A percentile compares a stretch with the other conserved stretches of the same genome.
Evolutionary conservation across 2,113 vertebrate species (phyloP).

Genomic region (Oncorhynchus masou): DNA sequence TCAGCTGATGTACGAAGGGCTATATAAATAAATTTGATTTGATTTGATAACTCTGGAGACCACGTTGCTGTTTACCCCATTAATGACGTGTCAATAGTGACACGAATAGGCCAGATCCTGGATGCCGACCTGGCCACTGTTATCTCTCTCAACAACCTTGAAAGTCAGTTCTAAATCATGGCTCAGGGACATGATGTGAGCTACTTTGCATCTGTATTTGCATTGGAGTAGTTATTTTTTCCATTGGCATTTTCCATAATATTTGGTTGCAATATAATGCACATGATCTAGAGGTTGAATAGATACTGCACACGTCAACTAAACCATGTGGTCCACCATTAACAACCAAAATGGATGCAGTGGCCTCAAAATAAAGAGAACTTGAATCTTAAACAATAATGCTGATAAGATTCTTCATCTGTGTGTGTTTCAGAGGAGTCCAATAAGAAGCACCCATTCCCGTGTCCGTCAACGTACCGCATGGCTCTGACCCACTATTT

Average conservation of each 20-base stretch:
- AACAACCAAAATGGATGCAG: too few relatives aligned
- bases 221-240: background rate
- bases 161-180: constrained; percentile 70
- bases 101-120: constrained; percentile 79
- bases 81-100: constrained; percentile 78
- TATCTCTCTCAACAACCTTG: constrained; percentile 85
- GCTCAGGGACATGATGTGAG: background rate
- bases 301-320: too few relatives aligned
- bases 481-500: constrained; percentile 85
- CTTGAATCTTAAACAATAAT: background rate
- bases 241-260: background rate
- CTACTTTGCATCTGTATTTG: constrained; percentile 1
- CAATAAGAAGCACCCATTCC: constrained; percentile 87
- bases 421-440: constrained; percentile 77
- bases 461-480: constrained; percentile 83
- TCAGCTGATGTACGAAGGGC: too few relatives aligned
- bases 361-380: too few relatives aligned
- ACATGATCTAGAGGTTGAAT: too few relatives aligned
- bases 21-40: too few relatives aligned
- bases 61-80: constrained; percentile 83
- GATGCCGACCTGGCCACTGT: constrained; percentile 73
- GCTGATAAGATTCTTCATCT: background rate
- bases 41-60: constrained; percentile 85
- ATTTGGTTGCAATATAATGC: too few relatives aligned
- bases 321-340: too few relatives aligned